Base-by-base conservation (phyloP, 2,888 invertebrate genomes). In the Zootermopsis nevadensis region DNA sequence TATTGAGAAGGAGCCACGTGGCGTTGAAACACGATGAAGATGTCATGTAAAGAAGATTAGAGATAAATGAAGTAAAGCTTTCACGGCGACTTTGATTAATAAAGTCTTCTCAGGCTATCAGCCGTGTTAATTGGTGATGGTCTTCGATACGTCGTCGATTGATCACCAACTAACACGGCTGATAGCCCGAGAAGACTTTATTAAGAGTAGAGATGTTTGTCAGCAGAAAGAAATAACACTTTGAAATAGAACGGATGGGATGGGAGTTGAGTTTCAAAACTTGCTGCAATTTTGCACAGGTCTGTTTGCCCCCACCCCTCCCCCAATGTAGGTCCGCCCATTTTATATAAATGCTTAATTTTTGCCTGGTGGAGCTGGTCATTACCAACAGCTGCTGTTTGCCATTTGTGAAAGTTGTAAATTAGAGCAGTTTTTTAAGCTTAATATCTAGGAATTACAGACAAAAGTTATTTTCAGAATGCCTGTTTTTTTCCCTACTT, bases 331-430 rank as follows among this genome's bases (percentile, higher is more conserved):
- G 69, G 33, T 72, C 35, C 76, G 31, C 55, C 53, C 77, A 77
- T 77, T 77, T 42, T 31, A 55, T 53, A 77, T 55, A 77, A 77
- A 77, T 77, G 77, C 42, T 53, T 15, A 53, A 77, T 53, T 77
- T 33, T 55, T 77, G 55, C 77, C 31, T 55, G 48, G 53, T 10
- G 24, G 12, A 10, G 33, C 38, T 66, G 66, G 79, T 79, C 79
- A 79, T 79, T 79, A 79, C 27, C 15, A 35, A 10, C 79, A 79
- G 35, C 79, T 79, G 79, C 38, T 79, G 35, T 66, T 79, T 22
- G n/a, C 60, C 55, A 55, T 79, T 79, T 79, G 79, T 79, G 60
- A 35, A 79, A 66, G 60, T 38, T 79, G 79, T 79, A 79, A 79
- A 79, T 79, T 79, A 79, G 27, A 66, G 38, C 60, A 31, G 38